Conservation (phyloP, 2,888 invertebrate genomes). For the Gisinianus flammeolus region DNA sequence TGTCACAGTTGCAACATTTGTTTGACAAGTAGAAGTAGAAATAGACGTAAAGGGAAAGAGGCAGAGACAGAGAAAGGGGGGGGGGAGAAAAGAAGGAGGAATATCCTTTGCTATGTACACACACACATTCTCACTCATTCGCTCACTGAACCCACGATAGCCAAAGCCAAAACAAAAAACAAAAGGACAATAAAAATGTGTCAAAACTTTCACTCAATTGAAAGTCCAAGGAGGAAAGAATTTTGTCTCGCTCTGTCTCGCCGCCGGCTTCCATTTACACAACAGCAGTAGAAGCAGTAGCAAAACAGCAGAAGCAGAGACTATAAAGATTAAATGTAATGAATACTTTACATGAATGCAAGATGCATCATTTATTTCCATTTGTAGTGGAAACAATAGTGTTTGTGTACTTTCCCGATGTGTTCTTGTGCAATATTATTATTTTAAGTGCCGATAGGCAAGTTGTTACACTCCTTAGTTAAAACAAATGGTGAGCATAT, state of each 20-base stretch:
- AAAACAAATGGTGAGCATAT: too few species aligned
- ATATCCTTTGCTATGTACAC: neutral
- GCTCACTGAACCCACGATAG: neutral
- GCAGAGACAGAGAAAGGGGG: neutral
- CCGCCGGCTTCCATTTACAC: neutral
- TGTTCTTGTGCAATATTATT: too few species aligned
- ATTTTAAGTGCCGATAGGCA: too few species aligned
- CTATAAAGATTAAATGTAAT: neutral
- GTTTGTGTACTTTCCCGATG: too few species aligned
- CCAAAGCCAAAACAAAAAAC: neutral
- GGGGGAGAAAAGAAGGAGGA: neutral
- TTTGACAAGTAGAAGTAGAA: neutral
- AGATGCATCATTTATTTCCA: too few species aligned
- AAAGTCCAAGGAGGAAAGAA: neutral
- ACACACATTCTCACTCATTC: too few species aligned
- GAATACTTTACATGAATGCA: neutral
- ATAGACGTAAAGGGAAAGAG: neutral
- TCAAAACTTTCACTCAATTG: neutral
- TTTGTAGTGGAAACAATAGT: too few species aligned
- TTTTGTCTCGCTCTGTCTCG: neutral
- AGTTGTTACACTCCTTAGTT: too few species aligned
- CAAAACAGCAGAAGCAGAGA: neutral
- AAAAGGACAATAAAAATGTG: constrained; percentile 4
- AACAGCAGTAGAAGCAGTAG: neutral
- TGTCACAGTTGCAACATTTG: neutral